A percentile compares a stretch with the other conserved stretches of the same genome.
Conservation (phyloP, 23 tunicate species). For the Trididemnum clinides region DNA sequence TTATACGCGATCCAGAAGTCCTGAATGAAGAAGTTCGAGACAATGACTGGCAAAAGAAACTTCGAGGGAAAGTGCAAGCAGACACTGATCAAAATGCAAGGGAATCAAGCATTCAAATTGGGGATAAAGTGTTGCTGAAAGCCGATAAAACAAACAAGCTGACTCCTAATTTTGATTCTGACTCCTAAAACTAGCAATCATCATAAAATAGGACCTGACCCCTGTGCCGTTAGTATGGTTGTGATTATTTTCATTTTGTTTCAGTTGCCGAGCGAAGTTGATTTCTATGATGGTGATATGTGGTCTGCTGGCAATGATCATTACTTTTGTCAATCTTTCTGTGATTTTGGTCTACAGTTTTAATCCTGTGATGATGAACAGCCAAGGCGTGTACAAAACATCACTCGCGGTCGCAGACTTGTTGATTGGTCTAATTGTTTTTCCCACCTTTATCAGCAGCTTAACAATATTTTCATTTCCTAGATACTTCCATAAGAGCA, state of each 20-base stretch:
- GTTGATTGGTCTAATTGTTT: constrained; percentile 57
- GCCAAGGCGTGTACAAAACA: constrained; percentile 69
- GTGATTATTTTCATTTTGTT: not conserved
- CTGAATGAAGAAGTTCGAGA: no score
- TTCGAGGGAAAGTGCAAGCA: no score
- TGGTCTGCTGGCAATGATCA: constrained; percentile 36
- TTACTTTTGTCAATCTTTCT: constrained; percentile 39
- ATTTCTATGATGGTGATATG: constrained; percentile 54
- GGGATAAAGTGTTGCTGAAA: no score
- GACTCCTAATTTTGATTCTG: no score
- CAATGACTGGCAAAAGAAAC: no score
- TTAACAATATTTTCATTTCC: not conserved
- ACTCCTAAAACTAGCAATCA: no score
- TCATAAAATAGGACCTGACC: no score
- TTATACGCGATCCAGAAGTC: no score
- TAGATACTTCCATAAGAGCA: not conserved
- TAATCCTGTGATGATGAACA: constrained; percentile 55
- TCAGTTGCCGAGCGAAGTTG: constrained; percentile 67
- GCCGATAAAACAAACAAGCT: no score
- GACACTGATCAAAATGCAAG: no score
- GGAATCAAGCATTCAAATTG: no score
- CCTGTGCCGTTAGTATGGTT: no score
- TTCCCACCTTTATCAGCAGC: constrained; percentile 56
- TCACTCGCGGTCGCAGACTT: constrained; percentile 71
- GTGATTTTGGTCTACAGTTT: constrained; percentile 45